These are phyloP conservation scores for Poliocrania exsul DNA, from an alignment of 2,797 vertebrate species.

Conservation along the genomic window DNA sequence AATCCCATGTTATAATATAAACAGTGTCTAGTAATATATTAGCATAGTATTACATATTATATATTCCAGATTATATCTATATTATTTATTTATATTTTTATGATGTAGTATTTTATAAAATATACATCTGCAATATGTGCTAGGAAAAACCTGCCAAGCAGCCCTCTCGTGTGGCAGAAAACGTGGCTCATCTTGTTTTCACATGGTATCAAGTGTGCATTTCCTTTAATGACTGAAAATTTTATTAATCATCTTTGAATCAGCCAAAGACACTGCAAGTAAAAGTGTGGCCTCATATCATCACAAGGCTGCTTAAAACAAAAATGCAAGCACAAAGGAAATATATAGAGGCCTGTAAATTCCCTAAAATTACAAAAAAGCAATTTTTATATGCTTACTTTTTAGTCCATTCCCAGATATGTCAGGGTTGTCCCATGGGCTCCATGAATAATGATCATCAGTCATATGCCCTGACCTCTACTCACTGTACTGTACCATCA, in stretches of 20 bases:
- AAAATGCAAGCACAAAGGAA: not conserved
- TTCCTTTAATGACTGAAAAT: not conserved
- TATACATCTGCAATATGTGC: not conserved
- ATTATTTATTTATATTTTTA: not conserved
- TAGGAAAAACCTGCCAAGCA: not conserved
- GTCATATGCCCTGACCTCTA: not conserved
- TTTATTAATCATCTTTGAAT: not conserved
- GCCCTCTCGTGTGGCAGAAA: not conserved
- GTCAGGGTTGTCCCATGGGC: not conserved
- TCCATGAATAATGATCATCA: not conserved
- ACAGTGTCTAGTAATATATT: not conserved
- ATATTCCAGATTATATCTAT: not conserved
- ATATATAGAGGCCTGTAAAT: not conserved
- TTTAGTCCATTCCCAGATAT: not conserved
- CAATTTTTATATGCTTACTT: not conserved
- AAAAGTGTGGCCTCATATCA: not conserved
- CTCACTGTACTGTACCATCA: not conserved
- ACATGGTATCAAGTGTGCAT: not conserved
- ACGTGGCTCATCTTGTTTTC: rapidly evolving
- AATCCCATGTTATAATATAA: no score
- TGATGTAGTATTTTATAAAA: not conserved
- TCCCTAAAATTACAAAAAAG: not conserved
- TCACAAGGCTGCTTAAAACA: not conserved
- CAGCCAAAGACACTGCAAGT: not conserved
- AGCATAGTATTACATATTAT: not conserved